These are phyloP conservation scores for Cyrtodaria siliqua DNA, from an alignment of 2,888 invertebrate genomes.

Conservation along the genomic window DNA sequence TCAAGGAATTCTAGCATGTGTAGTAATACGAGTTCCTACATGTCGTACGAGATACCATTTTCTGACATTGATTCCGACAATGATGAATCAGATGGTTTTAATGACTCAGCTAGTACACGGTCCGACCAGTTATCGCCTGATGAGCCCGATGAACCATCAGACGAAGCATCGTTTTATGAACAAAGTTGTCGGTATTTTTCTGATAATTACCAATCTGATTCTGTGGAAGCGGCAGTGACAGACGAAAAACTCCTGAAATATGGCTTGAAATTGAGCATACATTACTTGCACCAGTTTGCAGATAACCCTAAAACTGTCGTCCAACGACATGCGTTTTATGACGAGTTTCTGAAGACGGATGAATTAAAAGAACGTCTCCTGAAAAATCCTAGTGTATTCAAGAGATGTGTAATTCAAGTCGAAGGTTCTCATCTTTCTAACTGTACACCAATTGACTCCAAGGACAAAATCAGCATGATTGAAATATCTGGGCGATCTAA, in stretches of 20 bases:
- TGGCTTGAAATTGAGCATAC: conserved; percentile 29
- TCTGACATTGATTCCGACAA: neutral
- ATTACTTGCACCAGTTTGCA: conserved; percentile 31
- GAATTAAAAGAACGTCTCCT: conserved; percentile 12
- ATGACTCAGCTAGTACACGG: too few relatives aligned
- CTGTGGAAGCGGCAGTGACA: neutral
- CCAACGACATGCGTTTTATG: conserved; percentile 19
- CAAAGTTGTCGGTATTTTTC: conserved; percentile 37
- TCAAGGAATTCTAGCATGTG: too few relatives aligned
- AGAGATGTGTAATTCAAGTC: conserved; percentile 58
- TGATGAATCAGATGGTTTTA: neutral
- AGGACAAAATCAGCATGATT: conserved; percentile 38
- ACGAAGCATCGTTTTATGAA: conserved; percentile 45
- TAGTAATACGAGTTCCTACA: too few relatives aligned
- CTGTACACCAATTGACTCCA: conserved; percentile 51
- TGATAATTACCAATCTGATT: neutral
- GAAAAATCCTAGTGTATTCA: conserved; percentile 52
- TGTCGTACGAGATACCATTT: neutral
- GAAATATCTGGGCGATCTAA: conserved; percentile 68
- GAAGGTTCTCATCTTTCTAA: conserved; percentile 61
- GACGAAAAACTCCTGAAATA: conserved; percentile 19
- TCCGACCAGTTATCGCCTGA: neutral
- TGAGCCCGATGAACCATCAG: neutral
- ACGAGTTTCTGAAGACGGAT: neutral
- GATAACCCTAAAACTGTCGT: conserved; percentile 18